Conservation (phyloP, 2,113 vertebrate genomes). For the Nymphicus hollandicus region DNA sequence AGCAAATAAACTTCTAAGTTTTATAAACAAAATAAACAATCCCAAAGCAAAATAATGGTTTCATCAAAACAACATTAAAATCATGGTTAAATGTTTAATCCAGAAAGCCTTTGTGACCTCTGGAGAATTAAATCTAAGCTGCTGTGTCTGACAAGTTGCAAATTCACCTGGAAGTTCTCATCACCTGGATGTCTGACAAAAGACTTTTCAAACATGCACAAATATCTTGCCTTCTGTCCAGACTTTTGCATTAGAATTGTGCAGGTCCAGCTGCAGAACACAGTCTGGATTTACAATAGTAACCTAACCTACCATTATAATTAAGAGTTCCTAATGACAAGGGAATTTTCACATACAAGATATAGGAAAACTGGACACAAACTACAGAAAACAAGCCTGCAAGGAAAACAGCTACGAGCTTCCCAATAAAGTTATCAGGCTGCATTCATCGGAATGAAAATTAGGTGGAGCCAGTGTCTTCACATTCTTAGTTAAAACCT, state of each 20-base stretch:
- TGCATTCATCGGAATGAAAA: background rate
- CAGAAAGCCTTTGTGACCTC: background rate
- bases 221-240: background rate
- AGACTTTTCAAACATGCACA: background rate
- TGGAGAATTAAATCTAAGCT: background rate
- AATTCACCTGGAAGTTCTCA: background rate
- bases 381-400: background rate
- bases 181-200: background rate
- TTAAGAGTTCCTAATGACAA: background rate
- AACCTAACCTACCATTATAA: background rate
- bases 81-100: background rate
- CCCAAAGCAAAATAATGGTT: background rate
- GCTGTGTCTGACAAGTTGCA: background rate
- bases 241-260: background rate
- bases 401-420: background rate
- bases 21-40: background rate
- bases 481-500: background rate
- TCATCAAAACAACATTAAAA: background rate
- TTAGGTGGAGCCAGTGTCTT: conserved; percentile 56
- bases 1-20: background rate
- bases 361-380: background rate
- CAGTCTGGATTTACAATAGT: background rate
- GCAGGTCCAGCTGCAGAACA: background rate
- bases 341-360: background rate
- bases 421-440: background rate